Conservation (phyloP, 2,888 invertebrate genomes). For the Drosophila setosimentum region DNA sequence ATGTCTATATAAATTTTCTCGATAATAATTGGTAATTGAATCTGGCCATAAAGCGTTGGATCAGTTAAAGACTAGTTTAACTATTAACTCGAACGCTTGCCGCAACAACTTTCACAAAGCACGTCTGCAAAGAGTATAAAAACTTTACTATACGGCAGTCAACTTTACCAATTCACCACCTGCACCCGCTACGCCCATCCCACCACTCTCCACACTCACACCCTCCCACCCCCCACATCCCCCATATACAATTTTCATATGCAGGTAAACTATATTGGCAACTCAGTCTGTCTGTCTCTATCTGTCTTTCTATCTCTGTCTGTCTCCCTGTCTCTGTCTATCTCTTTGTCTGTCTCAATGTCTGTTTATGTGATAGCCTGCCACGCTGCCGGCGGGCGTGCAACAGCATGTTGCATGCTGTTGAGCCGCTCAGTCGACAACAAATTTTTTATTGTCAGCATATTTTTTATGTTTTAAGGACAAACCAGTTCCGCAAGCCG, state of each 20-base stretch:
- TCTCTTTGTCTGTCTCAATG: slow-evolving; percentile 1
- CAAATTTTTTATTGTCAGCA: slow-evolving; percentile 81
- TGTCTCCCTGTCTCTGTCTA: not conserved
- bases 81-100: slow-evolving; percentile 5
- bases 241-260: slow-evolving; percentile 29
- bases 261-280: slow-evolving; percentile 42
- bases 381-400: slow-evolving; percentile 49
- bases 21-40: slow-evolving; percentile 10
- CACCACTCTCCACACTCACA: not conserved
- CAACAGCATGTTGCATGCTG: slow-evolving; percentile 79
- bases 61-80: slow-evolving; percentile 3
- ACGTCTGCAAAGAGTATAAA: slow-evolving; percentile 38
- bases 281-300: slow-evolving; percentile 12
- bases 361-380: slow-evolving; percentile 18
- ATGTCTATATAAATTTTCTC: not conserved
- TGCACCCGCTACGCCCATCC: not conserved
- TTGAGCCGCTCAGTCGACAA: slow-evolving; percentile 65
- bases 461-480: slow-evolving; percentile 76
- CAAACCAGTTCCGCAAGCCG: slow-evolving; percentile 15
- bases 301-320: too few relatives aligned
- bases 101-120: slow-evolving; percentile 15
- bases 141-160: slow-evolving; percentile 28
- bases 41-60: slow-evolving; percentile 5
- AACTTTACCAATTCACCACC: slow-evolving; percentile 27
- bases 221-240: too few relatives aligned